phyloP scores from a whole-genome alignment of 2,113 vertebrate genomes.

The Falcunculus frontatus region DNA sequence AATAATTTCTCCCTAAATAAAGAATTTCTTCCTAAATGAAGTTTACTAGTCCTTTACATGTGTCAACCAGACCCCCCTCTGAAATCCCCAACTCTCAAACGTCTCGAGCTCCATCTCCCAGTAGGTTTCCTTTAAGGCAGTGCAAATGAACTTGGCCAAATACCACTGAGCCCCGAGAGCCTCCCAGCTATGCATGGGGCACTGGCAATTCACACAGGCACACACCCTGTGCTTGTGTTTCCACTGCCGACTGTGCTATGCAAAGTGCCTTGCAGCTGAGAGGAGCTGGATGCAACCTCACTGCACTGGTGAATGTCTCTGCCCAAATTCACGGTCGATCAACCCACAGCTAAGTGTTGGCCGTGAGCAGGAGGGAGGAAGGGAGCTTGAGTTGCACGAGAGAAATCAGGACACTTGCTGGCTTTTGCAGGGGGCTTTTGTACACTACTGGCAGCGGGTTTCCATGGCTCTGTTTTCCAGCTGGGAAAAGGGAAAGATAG shows the following conservation, averaged over 20 bases:
- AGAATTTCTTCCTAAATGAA: not conserved
- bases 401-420: not conserved
- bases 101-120: not conserved
- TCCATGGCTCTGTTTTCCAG: not conserved
- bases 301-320: not conserved
- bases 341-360: not conserved
- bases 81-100: not conserved
- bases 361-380: not conserved
- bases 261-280: not conserved
- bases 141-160: not conserved
- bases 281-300: not conserved
- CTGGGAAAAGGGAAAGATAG: not conserved
- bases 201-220: not conserved
- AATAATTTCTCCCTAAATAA: not conserved
- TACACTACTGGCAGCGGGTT: not conserved
- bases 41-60: not conserved
- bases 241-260: not conserved
- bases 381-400: not conserved
- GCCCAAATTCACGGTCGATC: not conserved
- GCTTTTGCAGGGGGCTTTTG: not conserved
- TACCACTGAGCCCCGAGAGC: not conserved
- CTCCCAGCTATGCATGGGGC: conserved; percentile 16
- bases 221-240: conserved; percentile 24
- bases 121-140: not conserved
- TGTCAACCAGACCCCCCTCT: rapidly evolving